Base-by-base conservation (phyloP, 2,888 invertebrate genomes). In the Conus canariensis region DNA sequence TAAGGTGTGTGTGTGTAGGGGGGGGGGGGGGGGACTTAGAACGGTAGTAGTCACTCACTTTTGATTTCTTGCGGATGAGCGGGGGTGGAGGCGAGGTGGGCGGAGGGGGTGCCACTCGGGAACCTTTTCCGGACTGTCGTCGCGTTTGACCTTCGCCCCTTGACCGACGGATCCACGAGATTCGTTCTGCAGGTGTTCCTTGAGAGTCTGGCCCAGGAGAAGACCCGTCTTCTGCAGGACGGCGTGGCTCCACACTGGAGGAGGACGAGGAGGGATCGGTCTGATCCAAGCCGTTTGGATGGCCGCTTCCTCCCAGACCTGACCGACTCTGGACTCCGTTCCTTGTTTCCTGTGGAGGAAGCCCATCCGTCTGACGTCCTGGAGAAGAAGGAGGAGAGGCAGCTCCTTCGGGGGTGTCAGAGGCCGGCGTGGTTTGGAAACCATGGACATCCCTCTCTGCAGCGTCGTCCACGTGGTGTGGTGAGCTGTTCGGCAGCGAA, bases 31-130 rank as follows among this genome's bases (percentile, higher is more conserved):
- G 45, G 3, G 45, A 45, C 45, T 2, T 4, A 45, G 45, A 4
- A 45, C 45, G 45, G 45, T 3, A 64, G 10, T 10, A 1, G 3
- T 7, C 12, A 60, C 80, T 56, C 80, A 87, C 67, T 12, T 87
- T 77, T 86, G 58, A 56, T 19, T 19, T 56, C 60, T 86, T 87
- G 45, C 88, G 82, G 56, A 25, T 77, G 16, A 85, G 22, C n/a
- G 70, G 70, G 14, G 92, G 89, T n/a, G 91, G 86, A 16, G 92
- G 90, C 45, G 93, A 91, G 59, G 92, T 92, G n/a, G 93, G 91
- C 25, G 90, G 91, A 0, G 92, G 92, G 16, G 92, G 93, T 89
- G 90, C 90, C 30, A 25, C 88, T 30, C 90, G 80, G 80, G 91
- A 80, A 88, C 90, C 91, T 10, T 91, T 91, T 4, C 25, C 64